Conservation (phyloP, 1,140 invertebrate genomes). For the Apolygus lucorum region DNA sequence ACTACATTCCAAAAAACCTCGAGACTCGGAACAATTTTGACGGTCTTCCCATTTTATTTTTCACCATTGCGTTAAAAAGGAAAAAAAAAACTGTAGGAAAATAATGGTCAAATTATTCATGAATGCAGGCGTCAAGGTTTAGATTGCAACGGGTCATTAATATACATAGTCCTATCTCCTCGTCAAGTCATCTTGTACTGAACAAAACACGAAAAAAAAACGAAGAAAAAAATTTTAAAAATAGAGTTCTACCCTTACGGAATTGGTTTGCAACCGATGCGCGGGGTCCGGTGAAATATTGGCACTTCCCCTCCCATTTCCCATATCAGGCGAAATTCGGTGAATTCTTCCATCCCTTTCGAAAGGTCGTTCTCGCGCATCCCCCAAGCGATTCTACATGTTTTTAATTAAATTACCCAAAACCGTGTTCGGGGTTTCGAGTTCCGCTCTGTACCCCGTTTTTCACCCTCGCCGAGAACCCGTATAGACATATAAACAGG, state of each 20-base stretch:
- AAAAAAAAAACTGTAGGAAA: too few relatives aligned
- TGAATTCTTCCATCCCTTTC: neutral
- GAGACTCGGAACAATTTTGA: too few relatives aligned
- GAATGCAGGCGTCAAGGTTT: neutral
- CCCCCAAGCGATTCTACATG: neutral
- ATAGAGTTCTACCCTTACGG: neutral
- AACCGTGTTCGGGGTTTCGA: conserved; percentile 4
- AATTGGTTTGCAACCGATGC: neutral
- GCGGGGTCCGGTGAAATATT: neutral
- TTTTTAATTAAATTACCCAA: neutral
- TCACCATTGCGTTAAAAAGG: too few relatives aligned
- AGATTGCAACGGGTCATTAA: neutral
- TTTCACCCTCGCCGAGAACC: neutral
- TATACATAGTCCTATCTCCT: neutral
- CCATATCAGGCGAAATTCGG: neutral
- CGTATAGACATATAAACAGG: conserved; percentile 13
- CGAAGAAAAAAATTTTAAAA: neutral
- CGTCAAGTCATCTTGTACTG: neutral
- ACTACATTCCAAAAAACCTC: too few relatives aligned
- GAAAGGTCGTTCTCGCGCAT: neutral
- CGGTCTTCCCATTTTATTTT: too few relatives aligned
- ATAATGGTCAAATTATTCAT: too few relatives aligned
- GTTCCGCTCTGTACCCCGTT: neutral
- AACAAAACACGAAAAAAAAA: neutral
- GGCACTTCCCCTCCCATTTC: neutral